A percentile compares a stretch with the other conserved stretches of the same genome.
Conservation (phyloP, 2,797 vertebrate genomes). For the Yasuhikotakia modesta region DNA sequence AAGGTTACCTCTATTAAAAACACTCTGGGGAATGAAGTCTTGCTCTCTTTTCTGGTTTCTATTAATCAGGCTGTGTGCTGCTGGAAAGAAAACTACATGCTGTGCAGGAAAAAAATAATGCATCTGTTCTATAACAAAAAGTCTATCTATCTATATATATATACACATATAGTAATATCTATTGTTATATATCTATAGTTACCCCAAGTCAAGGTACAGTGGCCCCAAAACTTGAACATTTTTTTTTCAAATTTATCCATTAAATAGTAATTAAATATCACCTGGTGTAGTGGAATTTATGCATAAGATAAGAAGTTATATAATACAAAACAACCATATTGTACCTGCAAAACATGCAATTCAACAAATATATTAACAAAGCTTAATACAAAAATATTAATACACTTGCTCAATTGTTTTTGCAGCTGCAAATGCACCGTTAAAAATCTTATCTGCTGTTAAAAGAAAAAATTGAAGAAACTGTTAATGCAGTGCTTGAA, state of each 20-base stretch:
- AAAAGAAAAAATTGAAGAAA: too few relatives aligned
- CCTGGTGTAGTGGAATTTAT: not conserved
- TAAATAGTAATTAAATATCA: not conserved
- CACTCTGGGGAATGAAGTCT: constrained; percentile 4
- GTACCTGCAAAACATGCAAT: not conserved
- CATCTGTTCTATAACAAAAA: not conserved
- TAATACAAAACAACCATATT: not conserved
- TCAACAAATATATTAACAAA: too few relatives aligned
- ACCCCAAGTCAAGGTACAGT: not conserved
- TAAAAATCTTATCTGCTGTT: too few relatives aligned
- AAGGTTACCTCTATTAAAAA: constrained; percentile 19
- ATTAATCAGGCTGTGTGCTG: constrained; percentile 50
- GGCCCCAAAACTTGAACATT: not conserved
- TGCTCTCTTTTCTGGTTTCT: constrained; percentile 45
- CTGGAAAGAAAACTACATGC: constrained; percentile 24
- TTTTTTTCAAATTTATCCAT: not conserved
- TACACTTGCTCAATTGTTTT: too few relatives aligned
- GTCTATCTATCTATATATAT: not conserved
- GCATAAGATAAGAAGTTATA: too few relatives aligned
- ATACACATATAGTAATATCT: too few relatives aligned
- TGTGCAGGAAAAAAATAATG: not conserved
- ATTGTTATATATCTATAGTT: too few relatives aligned
- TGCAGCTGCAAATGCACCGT: too few relatives aligned
- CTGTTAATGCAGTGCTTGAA: too few relatives aligned
- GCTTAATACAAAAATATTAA: too few relatives aligned